Evolutionary conservation across 2,797 vertebrate genomes (phyloP).

Genomic region (Lateolabrax maculatus): DNA sequence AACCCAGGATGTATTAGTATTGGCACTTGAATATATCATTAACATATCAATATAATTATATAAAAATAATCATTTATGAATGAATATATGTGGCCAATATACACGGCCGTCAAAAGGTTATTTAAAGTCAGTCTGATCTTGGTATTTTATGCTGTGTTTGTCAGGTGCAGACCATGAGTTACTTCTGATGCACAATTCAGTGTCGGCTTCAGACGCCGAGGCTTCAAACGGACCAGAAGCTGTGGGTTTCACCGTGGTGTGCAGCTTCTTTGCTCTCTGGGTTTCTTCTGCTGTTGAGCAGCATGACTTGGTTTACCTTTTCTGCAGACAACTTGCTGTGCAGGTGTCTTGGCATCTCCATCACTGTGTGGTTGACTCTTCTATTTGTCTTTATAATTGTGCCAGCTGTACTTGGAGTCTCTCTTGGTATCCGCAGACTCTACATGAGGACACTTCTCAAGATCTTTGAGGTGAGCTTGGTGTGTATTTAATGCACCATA

Average conservation of each 20-base stretch:
- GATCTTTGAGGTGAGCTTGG: slow-evolving; percentile 89
- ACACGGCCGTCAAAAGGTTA: too few species aligned
- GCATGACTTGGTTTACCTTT: slow-evolving; percentile 76
- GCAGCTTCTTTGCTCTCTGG: neutral
- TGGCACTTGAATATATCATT: neutral
- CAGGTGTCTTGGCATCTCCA: slow-evolving; percentile 89
- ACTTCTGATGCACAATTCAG: slow-evolving; percentile 40
- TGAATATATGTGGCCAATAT: too few species aligned
- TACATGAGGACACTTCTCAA: slow-evolving; percentile 93
- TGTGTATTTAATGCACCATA: neutral
- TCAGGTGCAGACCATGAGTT: neutral
- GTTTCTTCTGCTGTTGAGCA: neutral
- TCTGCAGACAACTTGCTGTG: slow-evolving; percentile 90
- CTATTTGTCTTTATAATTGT: slow-evolving; percentile 92
- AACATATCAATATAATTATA: neutral
- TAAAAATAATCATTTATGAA: neutral
- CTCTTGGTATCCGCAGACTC: slow-evolving; percentile 90
- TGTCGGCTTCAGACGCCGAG: slow-evolving; percentile 29
- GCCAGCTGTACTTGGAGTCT: slow-evolving; percentile 92
- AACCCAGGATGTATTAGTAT: neutral
- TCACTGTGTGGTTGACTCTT: slow-evolving; percentile 91
- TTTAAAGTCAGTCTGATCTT: slow-evolving; percentile 4
- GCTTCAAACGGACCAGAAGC: slow-evolving; percentile 12
- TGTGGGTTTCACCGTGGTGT: neutral
- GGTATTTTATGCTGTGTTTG: slow-evolving; percentile 19